Percentiles rank a stretch among this genome's conserved stretches.
Conservation (phyloP, 2,797 vertebrate species). For the Huso huso region DNA sequence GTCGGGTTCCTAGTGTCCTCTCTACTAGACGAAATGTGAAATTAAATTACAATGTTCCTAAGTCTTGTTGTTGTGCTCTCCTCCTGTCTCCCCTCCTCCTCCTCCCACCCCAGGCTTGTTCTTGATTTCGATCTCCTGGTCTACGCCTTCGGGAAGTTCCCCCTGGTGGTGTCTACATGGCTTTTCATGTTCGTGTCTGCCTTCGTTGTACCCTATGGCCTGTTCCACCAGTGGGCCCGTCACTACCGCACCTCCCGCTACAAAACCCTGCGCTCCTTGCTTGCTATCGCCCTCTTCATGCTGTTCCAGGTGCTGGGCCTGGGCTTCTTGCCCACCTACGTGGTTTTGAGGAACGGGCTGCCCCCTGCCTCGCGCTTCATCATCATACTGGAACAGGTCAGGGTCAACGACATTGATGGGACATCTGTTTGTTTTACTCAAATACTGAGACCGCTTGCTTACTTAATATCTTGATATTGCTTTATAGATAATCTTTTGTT, state of each 20-base stretch:
- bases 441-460: no score
- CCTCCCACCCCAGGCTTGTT: constrained; percentile 64
- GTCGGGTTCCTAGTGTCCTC: background rate
- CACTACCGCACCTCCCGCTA: constrained; percentile 54
- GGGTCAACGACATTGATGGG: background rate
- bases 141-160: constrained; percentile 80
- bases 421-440: no score
- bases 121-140: constrained; percentile 84
- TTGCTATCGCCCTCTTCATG: constrained; percentile 60
- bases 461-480: no score
- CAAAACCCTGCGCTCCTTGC: constrained; percentile 45
- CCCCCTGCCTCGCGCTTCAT: constrained; percentile 84
- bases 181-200: constrained; percentile 79
- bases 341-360: constrained; percentile 66
- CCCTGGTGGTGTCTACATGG: constrained; percentile 80
- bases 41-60: constrained; percentile 2
- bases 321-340: constrained; percentile 71
- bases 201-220: constrained; percentile 67
- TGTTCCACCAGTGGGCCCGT: constrained; percentile 74
- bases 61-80: constrained; percentile 2
- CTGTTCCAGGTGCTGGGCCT: constrained; percentile 73
- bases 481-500: no score
- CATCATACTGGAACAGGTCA: constrained; percentile 85
- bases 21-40: background rate
- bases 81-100: background rate